These are phyloP conservation scores for Thunnus albacares DNA, from an alignment of 2,797 vertebrate genomes.

Conservation along the genomic window DNA sequence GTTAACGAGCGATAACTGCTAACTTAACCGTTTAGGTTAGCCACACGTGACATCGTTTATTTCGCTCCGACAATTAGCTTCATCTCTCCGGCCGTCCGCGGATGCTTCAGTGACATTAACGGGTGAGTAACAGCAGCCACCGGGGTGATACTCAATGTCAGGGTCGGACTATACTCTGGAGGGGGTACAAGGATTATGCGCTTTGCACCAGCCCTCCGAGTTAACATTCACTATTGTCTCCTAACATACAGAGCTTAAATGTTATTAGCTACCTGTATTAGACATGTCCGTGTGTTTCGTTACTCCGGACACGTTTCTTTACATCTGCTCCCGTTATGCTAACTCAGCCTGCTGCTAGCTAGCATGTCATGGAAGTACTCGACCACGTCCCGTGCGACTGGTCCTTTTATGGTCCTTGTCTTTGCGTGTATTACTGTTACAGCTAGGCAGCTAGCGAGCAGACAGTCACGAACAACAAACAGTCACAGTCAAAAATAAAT, in stretches of 20 bases:
- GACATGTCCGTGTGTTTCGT: not conserved
- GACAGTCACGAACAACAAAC: constrained; percentile 9
- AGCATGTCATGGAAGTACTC: constrained; percentile 58
- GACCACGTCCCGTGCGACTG: constrained; percentile 44
- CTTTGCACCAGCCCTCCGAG: constrained; percentile 25
- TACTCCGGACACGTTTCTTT: not conserved
- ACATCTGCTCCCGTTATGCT: constrained; percentile 59
- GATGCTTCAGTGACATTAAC: constrained; percentile 76
- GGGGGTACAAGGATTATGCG: constrained; percentile 21
- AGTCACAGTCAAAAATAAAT: not conserved
- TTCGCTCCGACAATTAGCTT: constrained; percentile 46
- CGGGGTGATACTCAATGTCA: constrained; percentile 37
- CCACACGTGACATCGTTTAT: constrained; percentile 74
- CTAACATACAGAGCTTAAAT: not conserved
- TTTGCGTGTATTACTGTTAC: constrained; percentile 19
- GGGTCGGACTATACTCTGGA: constrained; percentile 60
- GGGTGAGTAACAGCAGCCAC: constrained; percentile 72
- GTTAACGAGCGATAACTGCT: constrained; percentile 60
- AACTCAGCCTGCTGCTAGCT: constrained; percentile 69
- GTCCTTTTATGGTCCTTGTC: constrained; percentile 73
- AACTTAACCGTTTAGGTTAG: constrained; percentile 70
- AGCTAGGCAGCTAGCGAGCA: constrained; percentile 13
- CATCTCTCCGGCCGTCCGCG: constrained; percentile 61
- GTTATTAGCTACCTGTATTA: not conserved
- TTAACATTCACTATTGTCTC: constrained; percentile 18